Evolutionary conservation across 2,113 vertebrate genomes (phyloP).

Genomic region (Hylia prasina): DNA sequence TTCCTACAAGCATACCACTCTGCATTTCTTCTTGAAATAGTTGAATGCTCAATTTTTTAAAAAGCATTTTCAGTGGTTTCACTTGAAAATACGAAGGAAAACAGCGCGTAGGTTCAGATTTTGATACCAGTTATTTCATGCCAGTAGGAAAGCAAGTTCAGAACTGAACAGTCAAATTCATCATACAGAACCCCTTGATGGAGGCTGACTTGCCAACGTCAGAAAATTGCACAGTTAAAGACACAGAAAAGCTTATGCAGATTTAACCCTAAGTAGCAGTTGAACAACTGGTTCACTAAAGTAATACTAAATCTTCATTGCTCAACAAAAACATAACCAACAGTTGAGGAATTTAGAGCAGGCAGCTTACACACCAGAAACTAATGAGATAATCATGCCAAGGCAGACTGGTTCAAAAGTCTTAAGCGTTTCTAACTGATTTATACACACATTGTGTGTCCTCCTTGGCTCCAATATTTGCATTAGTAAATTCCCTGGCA

Average conservation of each 20-base stretch:
- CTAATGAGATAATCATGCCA: background rate
- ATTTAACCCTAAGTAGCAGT: background rate
- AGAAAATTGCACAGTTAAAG: background rate
- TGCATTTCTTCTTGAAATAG: background rate
- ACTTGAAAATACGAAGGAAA: conserved; percentile 6
- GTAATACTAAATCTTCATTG: background rate
- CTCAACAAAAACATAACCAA: background rate
- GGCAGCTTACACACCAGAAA: background rate
- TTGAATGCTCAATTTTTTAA: background rate
- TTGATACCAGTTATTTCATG: background rate
- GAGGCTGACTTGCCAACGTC: background rate
- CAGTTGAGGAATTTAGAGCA: background rate
- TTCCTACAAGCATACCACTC: background rate
- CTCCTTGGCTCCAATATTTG: background rate
- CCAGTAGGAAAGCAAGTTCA: conserved; percentile 15
- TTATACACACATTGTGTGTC: background rate
- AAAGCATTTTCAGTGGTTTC: background rate
- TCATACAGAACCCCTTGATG: background rate
- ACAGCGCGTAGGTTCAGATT: background rate
- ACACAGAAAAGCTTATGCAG: background rate
- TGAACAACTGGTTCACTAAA: background rate
- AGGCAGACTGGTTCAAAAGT: background rate
- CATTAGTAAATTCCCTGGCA: background rate
- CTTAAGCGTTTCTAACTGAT: background rate
- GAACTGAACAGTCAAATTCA: conserved; percentile 13